phyloP scores from a whole-genome alignment of 2,888 invertebrate genomes.

The Calameuta pallipes region DNA sequence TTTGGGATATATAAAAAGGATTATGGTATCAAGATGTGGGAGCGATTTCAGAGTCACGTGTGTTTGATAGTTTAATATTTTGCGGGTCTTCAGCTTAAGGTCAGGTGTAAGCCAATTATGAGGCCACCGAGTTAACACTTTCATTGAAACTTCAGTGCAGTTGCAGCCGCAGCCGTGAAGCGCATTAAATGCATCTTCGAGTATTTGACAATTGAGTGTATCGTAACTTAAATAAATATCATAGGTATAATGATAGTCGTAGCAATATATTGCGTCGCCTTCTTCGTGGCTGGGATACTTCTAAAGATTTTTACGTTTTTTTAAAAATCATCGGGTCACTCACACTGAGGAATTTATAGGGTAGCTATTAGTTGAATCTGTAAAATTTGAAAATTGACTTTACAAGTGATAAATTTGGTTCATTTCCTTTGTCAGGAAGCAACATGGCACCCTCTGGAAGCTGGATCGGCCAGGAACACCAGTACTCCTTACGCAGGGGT shows the following conservation, averaged over 20 bases:
- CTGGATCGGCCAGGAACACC: constrained; percentile 60
- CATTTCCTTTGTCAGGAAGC: constrained; percentile 53
- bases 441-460: constrained; percentile 65
- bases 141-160: too few relatives aligned
- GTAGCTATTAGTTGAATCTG: too few relatives aligned
- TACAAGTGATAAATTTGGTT: not conserved
- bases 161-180: too few relatives aligned
- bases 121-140: not conserved
- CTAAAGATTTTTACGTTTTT: constrained; percentile 58
- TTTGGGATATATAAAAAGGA: too few relatives aligned
- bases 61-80: not conserved
- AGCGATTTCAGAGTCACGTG: constrained; percentile 13
- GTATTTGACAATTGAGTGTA: too few relatives aligned
- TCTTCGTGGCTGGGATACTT: constrained; percentile 57
- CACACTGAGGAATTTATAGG: too few relatives aligned
- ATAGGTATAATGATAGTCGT: constrained; percentile 55
- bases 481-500: constrained; percentile 64
- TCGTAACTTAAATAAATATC: not conserved
- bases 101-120: constrained; percentile 59
- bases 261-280: constrained; percentile 61
- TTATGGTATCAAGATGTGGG: not conserved
- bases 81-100: constrained; percentile 45
- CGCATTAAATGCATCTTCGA: too few relatives aligned
- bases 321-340: constrained; percentile 29
- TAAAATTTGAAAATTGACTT: too few relatives aligned